phyloP scores from a whole-genome alignment of 2,113 vertebrate species.

The Diadophis punctatus region DNA sequence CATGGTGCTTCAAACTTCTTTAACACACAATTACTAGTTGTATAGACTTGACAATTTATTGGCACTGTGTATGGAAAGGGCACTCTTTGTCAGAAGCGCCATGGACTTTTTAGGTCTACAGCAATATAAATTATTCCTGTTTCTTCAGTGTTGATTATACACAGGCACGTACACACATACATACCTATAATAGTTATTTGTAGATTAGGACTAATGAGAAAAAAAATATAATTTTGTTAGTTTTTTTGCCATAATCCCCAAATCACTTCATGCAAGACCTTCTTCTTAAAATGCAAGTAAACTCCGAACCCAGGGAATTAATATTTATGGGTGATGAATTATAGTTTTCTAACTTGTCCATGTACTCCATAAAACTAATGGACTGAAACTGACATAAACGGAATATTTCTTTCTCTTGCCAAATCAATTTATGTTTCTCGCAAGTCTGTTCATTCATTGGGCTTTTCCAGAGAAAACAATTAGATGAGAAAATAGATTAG shows the following conservation, averaged over 20 bases:
- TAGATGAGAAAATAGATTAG: neutral
- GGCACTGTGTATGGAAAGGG: conserved; percentile 29
- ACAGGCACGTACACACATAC: neutral
- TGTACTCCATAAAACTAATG: neutral
- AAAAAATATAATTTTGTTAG: neutral
- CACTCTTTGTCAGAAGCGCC: conserved; percentile 13
- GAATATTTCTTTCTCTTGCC: neutral
- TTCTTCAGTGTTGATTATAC: neutral
- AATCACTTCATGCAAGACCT: neutral
- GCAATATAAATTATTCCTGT: conserved; percentile 26
- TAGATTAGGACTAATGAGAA: neutral
- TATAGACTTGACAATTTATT: conserved; percentile 61
- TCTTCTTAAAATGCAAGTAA: neutral
- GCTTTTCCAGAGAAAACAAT: neutral
- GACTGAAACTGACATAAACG: neutral
- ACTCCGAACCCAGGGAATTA: neutral
- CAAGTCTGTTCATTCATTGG: neutral
- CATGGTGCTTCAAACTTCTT: conserved; percentile 64
- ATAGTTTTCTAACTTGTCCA: neutral
- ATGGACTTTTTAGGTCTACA: conserved; percentile 13
- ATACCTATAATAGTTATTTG: neutral
- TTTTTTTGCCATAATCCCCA: neutral
- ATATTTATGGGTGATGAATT: neutral
- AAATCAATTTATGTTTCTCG: neutral
- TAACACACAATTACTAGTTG: conserved; percentile 65